Percentiles rank a stretch among this genome's conserved stretches.
These are phyloP conservation scores for Falcunculus frontatus DNA, from an alignment of 2,113 vertebrate species.

Conservation along the genomic window DNA sequence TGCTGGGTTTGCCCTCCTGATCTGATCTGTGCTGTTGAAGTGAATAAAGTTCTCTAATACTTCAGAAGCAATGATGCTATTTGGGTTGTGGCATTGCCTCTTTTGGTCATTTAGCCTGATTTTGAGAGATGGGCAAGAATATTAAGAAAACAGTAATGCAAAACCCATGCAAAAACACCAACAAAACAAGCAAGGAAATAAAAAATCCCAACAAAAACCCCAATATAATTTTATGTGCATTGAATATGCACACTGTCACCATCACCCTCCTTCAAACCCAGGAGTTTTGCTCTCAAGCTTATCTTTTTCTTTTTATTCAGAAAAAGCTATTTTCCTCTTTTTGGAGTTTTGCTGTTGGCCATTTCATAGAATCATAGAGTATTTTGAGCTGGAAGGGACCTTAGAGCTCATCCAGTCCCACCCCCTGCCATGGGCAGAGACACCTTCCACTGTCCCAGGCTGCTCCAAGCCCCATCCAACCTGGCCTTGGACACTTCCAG, in stretches of 20 bases:
- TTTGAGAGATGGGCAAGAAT: background rate
- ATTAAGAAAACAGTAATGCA: background rate
- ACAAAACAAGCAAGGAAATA: background rate
- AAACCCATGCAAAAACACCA: background rate
- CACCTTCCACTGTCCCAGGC: rapidly evolving
- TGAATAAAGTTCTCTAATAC: background rate
- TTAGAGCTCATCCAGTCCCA: background rate
- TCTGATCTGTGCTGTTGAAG: background rate
- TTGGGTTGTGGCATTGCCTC: background rate
- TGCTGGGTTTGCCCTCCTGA: background rate
- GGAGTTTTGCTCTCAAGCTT: background rate
- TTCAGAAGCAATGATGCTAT: background rate
- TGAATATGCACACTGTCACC: background rate
- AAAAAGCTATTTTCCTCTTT: background rate
- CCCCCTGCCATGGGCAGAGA: background rate
- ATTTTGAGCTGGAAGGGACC: background rate
- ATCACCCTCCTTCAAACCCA: background rate
- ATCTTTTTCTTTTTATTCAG: background rate
- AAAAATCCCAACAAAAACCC: background rate
- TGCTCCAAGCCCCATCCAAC: rapidly evolving
- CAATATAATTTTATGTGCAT: background rate
- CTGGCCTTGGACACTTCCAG: background rate
- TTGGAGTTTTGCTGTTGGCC: background rate
- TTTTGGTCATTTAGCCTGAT: background rate
- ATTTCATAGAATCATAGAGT: background rate